Evolutionary conservation across 2,888 invertebrate species (phyloP), one percentile per base, ranked within the genome.

Genomic region (Epirrhoe alternata): DNA sequence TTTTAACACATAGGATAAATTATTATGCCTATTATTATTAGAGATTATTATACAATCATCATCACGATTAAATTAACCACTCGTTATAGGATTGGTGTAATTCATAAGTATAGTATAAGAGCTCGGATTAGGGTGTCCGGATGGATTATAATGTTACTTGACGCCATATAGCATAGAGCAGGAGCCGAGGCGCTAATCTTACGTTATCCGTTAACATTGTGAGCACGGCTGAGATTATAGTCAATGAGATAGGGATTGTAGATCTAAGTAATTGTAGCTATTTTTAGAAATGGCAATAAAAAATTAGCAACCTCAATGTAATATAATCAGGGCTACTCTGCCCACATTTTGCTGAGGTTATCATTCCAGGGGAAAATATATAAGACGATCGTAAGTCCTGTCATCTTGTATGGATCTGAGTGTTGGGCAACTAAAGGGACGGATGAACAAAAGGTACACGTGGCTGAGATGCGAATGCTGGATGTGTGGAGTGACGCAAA

Each of bases 181-280:
- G 66, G 57, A 68, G 63, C 64, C 56, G 58, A 51, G 58, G 66
- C 61, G 66, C 70, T 78, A 74, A 78, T 81, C 75, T 62, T 6
- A 38, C 55, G 66, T 72, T 75, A 76, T 75, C 77, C 73, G 72
- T 77, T 77, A 73, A 74, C 69, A 74, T 77, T 60, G 66, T 69
- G 56, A 53, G 59, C 54, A 53, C 45, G 47, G 50, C 16, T 61
- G 55, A 57, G 45, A 59, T 71, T 71, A 71, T 59, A 62, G 59
- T 65, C 66, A 66, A 61, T 65, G 68, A 54, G 64, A 57, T 57
- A 63, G 52, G 55, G 42, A 51, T 47, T 59, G 45, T 64, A 65
- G 65, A 62, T 50, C 60, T 64, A 55, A 49, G 52, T 12, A n/a
- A 6, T 5, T 33, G 7, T 0, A 7, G 3, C 38, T 42, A 12